Evolutionary conservation across 1,140 invertebrate species (phyloP), one percentile per base, ranked within the genome.

Genomic region (Octopus sinensis): DNA sequence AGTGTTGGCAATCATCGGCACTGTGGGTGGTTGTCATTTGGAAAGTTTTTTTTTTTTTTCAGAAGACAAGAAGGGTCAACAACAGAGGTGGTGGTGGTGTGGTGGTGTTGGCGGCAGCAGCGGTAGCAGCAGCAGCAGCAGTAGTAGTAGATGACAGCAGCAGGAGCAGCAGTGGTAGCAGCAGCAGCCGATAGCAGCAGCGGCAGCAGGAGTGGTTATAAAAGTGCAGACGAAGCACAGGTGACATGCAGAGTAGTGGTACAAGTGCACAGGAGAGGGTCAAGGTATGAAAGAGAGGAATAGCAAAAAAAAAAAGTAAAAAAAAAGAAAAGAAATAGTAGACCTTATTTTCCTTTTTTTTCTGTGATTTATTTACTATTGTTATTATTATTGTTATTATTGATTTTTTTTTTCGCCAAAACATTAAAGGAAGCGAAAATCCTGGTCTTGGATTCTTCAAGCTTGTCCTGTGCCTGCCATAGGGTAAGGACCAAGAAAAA

Each of bases 191-290:
- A 95, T 6, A 95, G 91, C 6, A 94, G 93, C 76, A 83, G 81
- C 82, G 83, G 79, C 95, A 95, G 68, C 30, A 73, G 30, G 17
- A 73, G 68, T 73, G 68, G 68, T 73, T 73, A 12, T 62, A n/a
- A 94, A 93, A 54, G 95, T 93, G 75, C 95, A 95, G 53, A 95
- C 95, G 90, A 96, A 96, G 85, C 93, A 92, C 12, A 94, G 94
- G 84, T 93, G 92, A 93, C 88, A 82, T 84, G 83, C 80, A 81
- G 86, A 82, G 62, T 79, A 77, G 80, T 79, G 30, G 76, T 78
- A 81, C 53, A 82, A 82, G 84, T 82, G 82, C 82, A 82, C 80
- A 81, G 84, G 81, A 79, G 43, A 23, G 76, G 78, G 53, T 73
- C 68, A 73, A 73, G 5, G 78, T 82, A 84, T 73, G 82, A 79